phyloP scores from a whole-genome alignment of 2,888 invertebrate genomes.

The Melangyna quadrimaculata region DNA sequence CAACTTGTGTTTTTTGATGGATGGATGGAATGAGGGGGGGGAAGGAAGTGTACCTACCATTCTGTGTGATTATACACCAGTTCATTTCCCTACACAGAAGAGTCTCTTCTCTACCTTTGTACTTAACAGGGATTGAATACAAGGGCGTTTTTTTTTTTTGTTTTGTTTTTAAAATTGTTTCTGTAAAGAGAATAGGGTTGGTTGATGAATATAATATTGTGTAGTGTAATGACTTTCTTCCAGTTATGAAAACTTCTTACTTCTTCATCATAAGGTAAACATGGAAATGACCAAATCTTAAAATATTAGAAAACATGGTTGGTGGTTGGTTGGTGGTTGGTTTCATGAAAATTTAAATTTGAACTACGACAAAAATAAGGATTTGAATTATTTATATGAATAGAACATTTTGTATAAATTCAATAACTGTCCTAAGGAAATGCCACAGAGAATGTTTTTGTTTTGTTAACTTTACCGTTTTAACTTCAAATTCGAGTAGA shows the following conservation, averaged over 20 bases:
- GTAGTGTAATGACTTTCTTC: conserved; percentile 29
- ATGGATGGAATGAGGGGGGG: too few relatives aligned
- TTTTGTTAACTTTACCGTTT: background rate
- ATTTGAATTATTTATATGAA: conserved; percentile 19
- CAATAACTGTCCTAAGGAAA: background rate
- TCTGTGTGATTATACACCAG: conserved; percentile 58
- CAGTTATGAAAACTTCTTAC: conserved; percentile 14
- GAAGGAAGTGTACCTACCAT: conserved; percentile 38
- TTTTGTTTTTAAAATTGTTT: background rate
- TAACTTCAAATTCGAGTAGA: conserved; percentile 7
- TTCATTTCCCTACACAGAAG: conserved; percentile 27
- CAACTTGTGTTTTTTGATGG: conserved; percentile 5
- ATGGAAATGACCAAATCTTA: conserved; percentile 1
- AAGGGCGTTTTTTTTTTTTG: background rate
- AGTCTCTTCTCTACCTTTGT: conserved; percentile 31
- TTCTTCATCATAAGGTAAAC: background rate
- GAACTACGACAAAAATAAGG: background rate
- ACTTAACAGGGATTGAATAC: background rate
- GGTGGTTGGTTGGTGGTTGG: background rate
- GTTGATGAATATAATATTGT: conserved; percentile 20
- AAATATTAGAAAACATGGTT: background rate
- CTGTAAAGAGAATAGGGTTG: background rate
- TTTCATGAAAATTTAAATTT: background rate
- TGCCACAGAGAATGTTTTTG: background rate
- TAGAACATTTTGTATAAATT: background rate